These are phyloP conservation scores for Drosophila pegasa DNA, from an alignment of 2,888 invertebrate species.

Conservation along the genomic window DNA sequence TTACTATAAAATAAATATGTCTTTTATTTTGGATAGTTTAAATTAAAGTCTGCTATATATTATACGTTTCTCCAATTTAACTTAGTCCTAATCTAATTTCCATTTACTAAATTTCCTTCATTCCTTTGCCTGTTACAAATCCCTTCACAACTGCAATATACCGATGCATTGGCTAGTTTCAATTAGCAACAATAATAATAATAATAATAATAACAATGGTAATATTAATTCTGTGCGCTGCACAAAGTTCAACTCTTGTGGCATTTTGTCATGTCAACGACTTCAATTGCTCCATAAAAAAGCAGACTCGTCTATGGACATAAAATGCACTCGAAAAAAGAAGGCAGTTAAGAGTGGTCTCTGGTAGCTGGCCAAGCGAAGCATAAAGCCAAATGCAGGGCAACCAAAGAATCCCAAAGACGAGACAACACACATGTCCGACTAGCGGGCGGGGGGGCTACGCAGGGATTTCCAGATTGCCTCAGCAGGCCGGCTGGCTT, in stretches of 20 bases:
- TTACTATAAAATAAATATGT: no score
- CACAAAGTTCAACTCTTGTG: constrained; percentile 44
- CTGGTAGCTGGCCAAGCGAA: constrained; percentile 51
- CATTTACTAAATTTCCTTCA: no score
- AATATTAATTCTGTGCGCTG: neutral
- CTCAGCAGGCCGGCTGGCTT: constrained; percentile 49
- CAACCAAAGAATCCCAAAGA: constrained; percentile 52
- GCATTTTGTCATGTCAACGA: constrained; percentile 62
- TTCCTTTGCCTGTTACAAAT: constrained; percentile 1
- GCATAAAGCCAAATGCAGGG: constrained; percentile 61
- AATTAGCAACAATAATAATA: constrained; percentile 4
- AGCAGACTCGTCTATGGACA: no score
- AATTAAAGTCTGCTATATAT: no score
- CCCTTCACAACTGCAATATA: neutral
- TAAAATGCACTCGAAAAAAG: constrained; percentile 6
- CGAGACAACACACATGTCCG: constrained; percentile 32
- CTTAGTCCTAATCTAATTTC: no score
- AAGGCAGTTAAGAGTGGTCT: constrained; percentile 27
- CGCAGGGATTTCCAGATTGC: constrained; percentile 70
- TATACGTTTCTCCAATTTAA: no score
- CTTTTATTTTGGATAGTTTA: no score
- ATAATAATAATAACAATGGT: neutral
- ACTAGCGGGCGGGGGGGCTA: neutral
- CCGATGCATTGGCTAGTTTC: neutral
- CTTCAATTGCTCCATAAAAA: constrained; percentile 44